Conservation (phyloP, 1,140 invertebrate genomes). For the Hypsibius dujardini region DNA sequence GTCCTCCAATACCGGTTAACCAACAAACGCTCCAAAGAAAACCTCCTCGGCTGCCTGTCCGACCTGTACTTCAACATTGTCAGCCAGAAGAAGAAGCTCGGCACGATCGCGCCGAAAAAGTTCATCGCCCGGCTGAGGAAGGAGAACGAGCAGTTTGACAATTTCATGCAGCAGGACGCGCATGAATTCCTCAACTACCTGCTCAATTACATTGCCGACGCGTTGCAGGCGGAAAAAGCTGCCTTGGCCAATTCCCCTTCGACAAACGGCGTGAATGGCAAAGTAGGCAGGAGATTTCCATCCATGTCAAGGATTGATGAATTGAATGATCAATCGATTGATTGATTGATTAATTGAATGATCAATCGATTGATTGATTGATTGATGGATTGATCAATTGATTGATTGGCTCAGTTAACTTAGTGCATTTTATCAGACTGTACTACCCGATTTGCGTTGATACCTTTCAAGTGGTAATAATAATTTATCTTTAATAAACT, state of each 20-base stretch:
- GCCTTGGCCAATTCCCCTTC: not conserved
- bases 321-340: no score
- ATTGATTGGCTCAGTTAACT: no score
- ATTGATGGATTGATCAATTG: no score
- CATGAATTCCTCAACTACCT: slow-evolving; percentile 98
- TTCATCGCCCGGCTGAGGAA: slow-evolving; percentile 93
- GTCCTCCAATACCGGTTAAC: slow-evolving; percentile 95
- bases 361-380: no score
- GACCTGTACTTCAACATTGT: slow-evolving; percentile 98
- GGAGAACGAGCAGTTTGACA: slow-evolving; percentile 99
- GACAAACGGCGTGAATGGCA: no score
- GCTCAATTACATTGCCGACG: slow-evolving; percentile 52
- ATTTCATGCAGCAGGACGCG: slow-evolving; percentile 99
- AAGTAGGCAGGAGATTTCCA: no score
- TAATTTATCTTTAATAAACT: no score
- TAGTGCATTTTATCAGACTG: no score
- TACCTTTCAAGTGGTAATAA: no score
- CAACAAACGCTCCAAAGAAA: slow-evolving; percentile 93
- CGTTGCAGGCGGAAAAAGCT: slow-evolving; percentile 14
- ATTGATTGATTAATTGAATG: no score
- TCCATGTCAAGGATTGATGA: no score
- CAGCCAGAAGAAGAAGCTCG: slow-evolving; percentile 97
- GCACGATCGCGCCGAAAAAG: slow-evolving; percentile 96
- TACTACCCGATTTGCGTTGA: no score
- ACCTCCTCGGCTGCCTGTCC: slow-evolving; percentile 83